Evolutionary conservation across 2,888 invertebrate genomes (phyloP), one percentile per base, ranked within the genome.

Genomic region (Heteromyza rotundicornis): DNA sequence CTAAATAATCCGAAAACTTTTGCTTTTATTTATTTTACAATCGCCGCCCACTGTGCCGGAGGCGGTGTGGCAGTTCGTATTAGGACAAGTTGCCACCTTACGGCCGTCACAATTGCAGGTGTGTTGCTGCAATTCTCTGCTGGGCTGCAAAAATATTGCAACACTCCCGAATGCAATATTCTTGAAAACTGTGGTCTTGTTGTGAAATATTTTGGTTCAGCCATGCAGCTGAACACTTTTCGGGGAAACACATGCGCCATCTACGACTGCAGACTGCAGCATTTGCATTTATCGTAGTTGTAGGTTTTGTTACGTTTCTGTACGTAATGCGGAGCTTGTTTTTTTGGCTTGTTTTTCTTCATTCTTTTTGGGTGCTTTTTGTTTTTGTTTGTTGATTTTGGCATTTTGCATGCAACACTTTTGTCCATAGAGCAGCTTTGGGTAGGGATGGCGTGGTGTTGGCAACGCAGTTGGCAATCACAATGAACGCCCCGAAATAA

Each of bases 261-360:
- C 14, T 19, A n/a, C n/a, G n/a, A n/a, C n/a, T n/a, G n/a, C n/a
- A 40, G 36, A 56, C 44, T 40, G 44, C 56, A 56, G 56, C 56
- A 56, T 56, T 56, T 56, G 56, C 56, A 56, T 56, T 56, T 56
- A 56, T 40, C 32, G 56, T n/a, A 40, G 58, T 27, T 19, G 51
- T 58, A 7, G 27, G 49, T 50, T 16, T 57, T 57, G 17, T 20
- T 49, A 53, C 57, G 22, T 51, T 40, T 51, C 56, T 52, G 47
- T 2, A n/a, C 36, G 27, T 7, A 27, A 27, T 27, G 27, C 27
- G 10, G 27, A 27, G 16, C 40, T 40, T 40, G 40, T 40, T 40
- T 40, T 10, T 40, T 40, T 7, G 40, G 40, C 14, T 40, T 40
- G 40, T n/a, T 40, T 5, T 27, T 27, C 7, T 27, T 40, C 10